Percentiles rank a stretch among this genome's conserved stretches.
Evolutionary conservation across 2,797 vertebrate genomes (phyloP).

Genomic region (Hippopotamyrus pictus): DNA sequence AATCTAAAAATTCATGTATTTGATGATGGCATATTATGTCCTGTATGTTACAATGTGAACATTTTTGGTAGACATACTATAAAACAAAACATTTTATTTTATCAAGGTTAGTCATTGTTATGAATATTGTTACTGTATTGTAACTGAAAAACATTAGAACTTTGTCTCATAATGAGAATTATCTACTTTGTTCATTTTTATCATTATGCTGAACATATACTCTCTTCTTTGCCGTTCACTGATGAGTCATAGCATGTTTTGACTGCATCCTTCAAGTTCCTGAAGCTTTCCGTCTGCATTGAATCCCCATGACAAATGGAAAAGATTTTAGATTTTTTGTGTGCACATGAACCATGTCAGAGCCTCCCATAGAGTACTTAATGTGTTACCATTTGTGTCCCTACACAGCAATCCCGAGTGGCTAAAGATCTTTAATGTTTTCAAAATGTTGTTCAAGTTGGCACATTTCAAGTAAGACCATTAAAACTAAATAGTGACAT

Average conservation of each 20-base stretch:
- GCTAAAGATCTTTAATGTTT: constrained; percentile 15
- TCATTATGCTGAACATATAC: not conserved
- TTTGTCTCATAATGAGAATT: not conserved
- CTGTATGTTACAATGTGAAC: not conserved
- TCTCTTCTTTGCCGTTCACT: not conserved
- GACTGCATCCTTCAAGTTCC: not conserved
- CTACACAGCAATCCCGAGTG: not conserved
- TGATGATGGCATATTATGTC: not conserved
- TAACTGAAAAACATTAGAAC: constrained; percentile 28
- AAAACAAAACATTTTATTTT: not conserved
- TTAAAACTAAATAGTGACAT: constrained; percentile 47
- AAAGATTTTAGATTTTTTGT: not conserved
- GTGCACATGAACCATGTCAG: not conserved
- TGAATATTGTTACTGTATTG: constrained; percentile 35
- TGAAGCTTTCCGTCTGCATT: not conserved
- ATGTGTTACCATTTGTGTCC: constrained; percentile 13
- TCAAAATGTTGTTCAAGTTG: constrained; percentile 3
- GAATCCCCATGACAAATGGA: not conserved
- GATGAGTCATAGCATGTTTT: constrained; percentile 9
- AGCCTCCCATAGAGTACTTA: not conserved
- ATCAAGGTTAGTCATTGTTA: not conserved
- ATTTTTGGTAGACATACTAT: not conserved
- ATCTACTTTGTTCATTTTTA: not conserved
- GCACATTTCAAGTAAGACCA: constrained; percentile 27
- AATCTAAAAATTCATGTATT: not conserved